Evolutionary conservation across 1,140 invertebrate species (phyloP).

Genomic region (Portunus trituberculatus): DNA sequence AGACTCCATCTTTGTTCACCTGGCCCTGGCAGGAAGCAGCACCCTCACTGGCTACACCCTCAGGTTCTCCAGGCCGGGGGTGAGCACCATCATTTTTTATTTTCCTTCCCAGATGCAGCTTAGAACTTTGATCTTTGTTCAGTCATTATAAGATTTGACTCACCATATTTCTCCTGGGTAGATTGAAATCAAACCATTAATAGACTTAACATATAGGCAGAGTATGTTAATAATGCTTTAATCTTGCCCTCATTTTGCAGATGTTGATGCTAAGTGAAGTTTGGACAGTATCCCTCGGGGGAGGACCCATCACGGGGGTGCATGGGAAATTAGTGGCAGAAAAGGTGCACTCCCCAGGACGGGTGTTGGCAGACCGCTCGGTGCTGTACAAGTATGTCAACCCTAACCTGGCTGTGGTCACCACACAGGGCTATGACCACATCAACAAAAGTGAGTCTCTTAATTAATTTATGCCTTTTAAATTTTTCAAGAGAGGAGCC

Average conservation of each 20-base stretch:
- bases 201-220: background rate
- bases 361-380: slow-evolving; percentile 95
- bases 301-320: slow-evolving; percentile 86
- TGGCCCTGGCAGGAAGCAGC: slow-evolving; percentile 54
- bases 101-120: too few species aligned
- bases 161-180: background rate
- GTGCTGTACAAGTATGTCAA: slow-evolving; percentile 99
- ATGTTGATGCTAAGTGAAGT: slow-evolving; percentile 61
- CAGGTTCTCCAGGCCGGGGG: slow-evolving; percentile 69
- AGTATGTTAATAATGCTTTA: background rate
- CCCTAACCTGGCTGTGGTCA: slow-evolving; percentile 95
- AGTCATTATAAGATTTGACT: too few species aligned
- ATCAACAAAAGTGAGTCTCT: slow-evolving; percentile 84
- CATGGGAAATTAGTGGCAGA: slow-evolving; percentile 88
- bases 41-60: slow-evolving; percentile 72
- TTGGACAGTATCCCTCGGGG: slow-evolving; percentile 78
- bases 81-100: background rate
- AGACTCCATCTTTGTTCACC: slow-evolving; percentile 77
- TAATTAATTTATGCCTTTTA: too few species aligned
- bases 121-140: too few species aligned
- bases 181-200: background rate
- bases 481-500: too few species aligned
- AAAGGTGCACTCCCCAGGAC: slow-evolving; percentile 96
- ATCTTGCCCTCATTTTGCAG: background rate
- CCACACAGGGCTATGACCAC: slow-evolving; percentile 88